Evolutionary conservation across 2,888 invertebrate species (phyloP).

Genomic region (Hipparchia semele): DNA sequence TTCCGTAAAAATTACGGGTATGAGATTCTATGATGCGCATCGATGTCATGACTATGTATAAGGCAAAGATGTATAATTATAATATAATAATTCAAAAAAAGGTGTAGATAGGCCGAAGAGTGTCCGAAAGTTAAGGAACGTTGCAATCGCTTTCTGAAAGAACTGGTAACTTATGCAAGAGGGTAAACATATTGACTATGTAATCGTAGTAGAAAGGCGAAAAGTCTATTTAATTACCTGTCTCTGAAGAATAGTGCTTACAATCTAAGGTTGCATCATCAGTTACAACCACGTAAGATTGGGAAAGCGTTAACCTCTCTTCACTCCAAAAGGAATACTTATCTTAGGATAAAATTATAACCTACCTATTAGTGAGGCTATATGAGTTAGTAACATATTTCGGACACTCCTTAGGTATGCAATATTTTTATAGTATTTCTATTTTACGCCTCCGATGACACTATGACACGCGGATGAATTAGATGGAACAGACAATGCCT

Average conservation of each 20-base stretch:
- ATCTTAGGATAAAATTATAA: neutral
- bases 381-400: neutral
- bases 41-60: neutral
- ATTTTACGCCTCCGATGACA: slow-evolving; percentile 48
- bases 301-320: neutral
- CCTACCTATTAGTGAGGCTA: neutral
- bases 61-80: neutral
- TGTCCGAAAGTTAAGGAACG: neutral
- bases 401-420: slow-evolving; percentile 2
- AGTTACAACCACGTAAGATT: neutral
- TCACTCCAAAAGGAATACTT: neutral
- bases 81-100: neutral
- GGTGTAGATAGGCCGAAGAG: neutral
- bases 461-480: slow-evolving; percentile 57
- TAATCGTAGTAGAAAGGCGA: neutral
- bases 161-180: neutral
- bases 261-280: neutral
- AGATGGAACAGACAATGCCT: slow-evolving; percentile 67
- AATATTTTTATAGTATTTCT: neutral
- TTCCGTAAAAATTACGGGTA: slow-evolving; percentile 2
- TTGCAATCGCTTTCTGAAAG: neutral
- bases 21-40: slow-evolving; percentile 26
- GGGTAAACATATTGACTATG: neutral
- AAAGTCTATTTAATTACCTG: neutral
- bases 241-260: neutral